Evolutionary conservation across 2,113 vertebrate species (phyloP), one percentile per base, ranked within the genome.

Genomic region (Tenebrosternarchus preto): DNA sequence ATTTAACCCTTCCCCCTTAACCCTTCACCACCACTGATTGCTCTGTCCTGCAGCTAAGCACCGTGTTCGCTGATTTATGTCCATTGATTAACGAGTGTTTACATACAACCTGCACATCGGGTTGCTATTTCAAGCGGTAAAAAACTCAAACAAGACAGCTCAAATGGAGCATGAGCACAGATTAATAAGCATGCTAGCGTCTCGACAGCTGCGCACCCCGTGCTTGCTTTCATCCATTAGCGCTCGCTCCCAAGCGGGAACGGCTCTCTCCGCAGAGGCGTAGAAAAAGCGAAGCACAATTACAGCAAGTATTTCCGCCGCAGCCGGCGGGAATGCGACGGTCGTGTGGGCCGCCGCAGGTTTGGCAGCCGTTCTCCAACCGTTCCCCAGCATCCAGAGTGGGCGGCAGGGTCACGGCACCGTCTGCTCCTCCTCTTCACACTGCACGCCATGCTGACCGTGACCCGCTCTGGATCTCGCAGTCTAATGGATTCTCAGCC

Each of bases 281-380:
- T 22, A 29, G 64, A 43, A 77, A 80, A 75, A n/a, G 56, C 29
- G 64, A 56, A 66, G 46, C 50, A 36, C 74, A 79, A 81, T 83
- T 83, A 78, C 57, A 33, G 57, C 70, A 79, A 73, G 83, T 25
- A 60, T 81, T 86, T 86, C 76, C 46, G 76, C 66, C 60, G 5
- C 72, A 43, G 81, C 71, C 79, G 79, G 81, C 82, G 78, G 71
- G 70, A 66, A 46, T 82, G 69, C 82, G 84, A 78, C 78, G 78
- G 64, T 68, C 19, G 12, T 76, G 77, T 50, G 77, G 25, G 46
- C 73, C 77, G 60, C 43, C 7, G 56, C 68, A 63, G 61, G 55
- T 53, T 75, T 70, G 50, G 73, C 31, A 27, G 46, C 56, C 43
- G 66, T 67, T 81, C 76, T 77, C 60, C 11, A 73, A 36, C 33